Evolutionary conservation across 2,113 vertebrate genomes (phyloP).

Genomic region (Calypte anna): DNA sequence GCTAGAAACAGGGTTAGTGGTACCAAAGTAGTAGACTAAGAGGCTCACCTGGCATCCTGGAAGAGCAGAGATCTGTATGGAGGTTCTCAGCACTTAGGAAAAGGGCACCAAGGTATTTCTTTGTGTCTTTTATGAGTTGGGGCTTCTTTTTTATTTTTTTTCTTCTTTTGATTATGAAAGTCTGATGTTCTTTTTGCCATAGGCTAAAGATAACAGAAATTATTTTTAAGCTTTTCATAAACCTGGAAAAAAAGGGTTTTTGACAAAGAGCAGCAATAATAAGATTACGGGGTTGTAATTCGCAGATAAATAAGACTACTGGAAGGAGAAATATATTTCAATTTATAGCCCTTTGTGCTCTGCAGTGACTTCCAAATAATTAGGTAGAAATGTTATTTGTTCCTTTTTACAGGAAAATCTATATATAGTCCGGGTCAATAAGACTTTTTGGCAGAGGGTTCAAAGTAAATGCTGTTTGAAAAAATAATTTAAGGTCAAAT

Average conservation of each 20-base stretch:
- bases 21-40: neutral
- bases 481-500: slow-evolving; percentile 1
- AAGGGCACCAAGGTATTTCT: slow-evolving; percentile 64
- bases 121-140: neutral
- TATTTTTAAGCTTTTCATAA: slow-evolving; percentile 17
- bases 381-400: neutral
- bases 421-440: neutral
- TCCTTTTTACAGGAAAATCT: slow-evolving; percentile 10
- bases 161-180: neutral
- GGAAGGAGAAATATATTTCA: neutral
- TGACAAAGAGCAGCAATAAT: neutral
- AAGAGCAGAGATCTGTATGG: neutral
- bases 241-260: neutral
- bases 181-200: neutral
- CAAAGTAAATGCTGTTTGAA: slow-evolving; percentile 6
- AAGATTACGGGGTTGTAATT: neutral
- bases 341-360: slow-evolving; percentile 27
- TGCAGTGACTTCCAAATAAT: slow-evolving; percentile 10
- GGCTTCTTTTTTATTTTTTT: neutral
- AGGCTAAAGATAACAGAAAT: neutral
- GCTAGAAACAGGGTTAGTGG: neutral
- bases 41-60: neutral
- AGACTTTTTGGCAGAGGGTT: neutral
- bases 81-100: slow-evolving; percentile 5
- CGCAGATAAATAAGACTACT: neutral